Conservation (phyloP, 2,113 vertebrate species). For the Gopherus flavomarginatus region DNA sequence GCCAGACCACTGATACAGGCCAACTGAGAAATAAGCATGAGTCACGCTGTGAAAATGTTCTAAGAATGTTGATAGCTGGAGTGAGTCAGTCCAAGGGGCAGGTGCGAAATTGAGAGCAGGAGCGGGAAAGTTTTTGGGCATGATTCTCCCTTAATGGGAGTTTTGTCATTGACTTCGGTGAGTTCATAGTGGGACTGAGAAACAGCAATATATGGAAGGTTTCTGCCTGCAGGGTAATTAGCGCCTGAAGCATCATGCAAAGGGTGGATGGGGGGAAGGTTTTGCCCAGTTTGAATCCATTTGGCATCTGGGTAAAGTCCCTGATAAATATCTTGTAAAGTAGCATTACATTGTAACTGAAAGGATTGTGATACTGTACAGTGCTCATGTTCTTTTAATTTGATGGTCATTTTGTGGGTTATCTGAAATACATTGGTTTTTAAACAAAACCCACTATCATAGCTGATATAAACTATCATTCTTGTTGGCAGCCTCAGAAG, state of each 20-base stretch:
- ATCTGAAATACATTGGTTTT: neutral
- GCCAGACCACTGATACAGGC: neutral
- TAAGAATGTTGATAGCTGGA: neutral
- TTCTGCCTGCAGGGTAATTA: conserved; percentile 37
- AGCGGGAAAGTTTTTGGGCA: neutral
- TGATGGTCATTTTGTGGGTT: neutral
- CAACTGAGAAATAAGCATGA: neutral
- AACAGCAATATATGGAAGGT: neutral
- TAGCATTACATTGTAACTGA: neutral
- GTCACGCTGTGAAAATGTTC: neutral
- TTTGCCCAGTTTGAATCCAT: neutral
- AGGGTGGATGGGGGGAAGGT: neutral
- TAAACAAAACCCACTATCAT: neutral
- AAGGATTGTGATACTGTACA: neutral
- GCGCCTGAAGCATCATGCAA: neutral
- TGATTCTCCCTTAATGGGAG: neutral
- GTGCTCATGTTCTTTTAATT: neutral
- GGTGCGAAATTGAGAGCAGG: rapidly evolving
- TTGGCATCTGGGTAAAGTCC: neutral
- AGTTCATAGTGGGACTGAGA: neutral
- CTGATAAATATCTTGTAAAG: neutral
- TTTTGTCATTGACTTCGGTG: neutral
- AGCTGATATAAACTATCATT: neutral
- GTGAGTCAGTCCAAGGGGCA: neutral
- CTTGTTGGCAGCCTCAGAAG: neutral